Percentiles rank a stretch among this genome's conserved stretches.
phyloP scores from a whole-genome alignment of 1,140 invertebrate species.

The Lordiphosa clarofinis region DNA sequence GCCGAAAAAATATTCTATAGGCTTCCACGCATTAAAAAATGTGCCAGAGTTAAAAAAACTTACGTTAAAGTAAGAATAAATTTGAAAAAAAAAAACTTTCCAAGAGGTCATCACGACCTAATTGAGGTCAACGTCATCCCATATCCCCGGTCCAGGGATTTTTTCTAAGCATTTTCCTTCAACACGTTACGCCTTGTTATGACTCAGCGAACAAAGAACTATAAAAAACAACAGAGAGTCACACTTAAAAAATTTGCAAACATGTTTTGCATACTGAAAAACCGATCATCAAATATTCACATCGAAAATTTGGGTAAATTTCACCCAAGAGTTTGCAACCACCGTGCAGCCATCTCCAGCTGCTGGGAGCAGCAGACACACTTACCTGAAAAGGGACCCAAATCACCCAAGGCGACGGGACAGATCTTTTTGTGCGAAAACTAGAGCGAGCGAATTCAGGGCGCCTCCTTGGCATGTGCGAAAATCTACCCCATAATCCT shows the following conservation, averaged over 20 bases:
- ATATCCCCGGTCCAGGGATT: slow-evolving; percentile 19
- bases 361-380: slow-evolving; percentile 17
- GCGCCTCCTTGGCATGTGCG: slow-evolving; percentile 39
- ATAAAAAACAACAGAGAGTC: slow-evolving; percentile 42
- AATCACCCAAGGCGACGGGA: slow-evolving; percentile 28
- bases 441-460: slow-evolving; percentile 43
- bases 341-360: slow-evolving; percentile 44
- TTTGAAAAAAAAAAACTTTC: slow-evolving; percentile 5
- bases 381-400: slow-evolving; percentile 37
- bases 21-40: too few species aligned
- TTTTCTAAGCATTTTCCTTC: slow-evolving; percentile 18
- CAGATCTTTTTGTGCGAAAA: slow-evolving; percentile 39
- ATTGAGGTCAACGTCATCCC: slow-evolving; percentile 44
- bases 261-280: slow-evolving; percentile 70
- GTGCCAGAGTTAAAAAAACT: too few species aligned
- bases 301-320: slow-evolving; percentile 30
- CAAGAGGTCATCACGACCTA: slow-evolving; percentile 46
- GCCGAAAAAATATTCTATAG: too few species aligned
- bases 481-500: slow-evolving; percentile 72
- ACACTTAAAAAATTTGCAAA: slow-evolving; percentile 74
- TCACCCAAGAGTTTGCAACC: slow-evolving; percentile 34
- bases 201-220: slow-evolving; percentile 51
- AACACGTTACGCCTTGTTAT: slow-evolving; percentile 68
- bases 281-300: slow-evolving; percentile 69
- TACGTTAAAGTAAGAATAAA: too few species aligned